Evolutionary conservation across 2,888 invertebrate genomes (phyloP), one percentile per base, ranked within the genome.

Genomic region (Hofmannophila pseudospretella): DNA sequence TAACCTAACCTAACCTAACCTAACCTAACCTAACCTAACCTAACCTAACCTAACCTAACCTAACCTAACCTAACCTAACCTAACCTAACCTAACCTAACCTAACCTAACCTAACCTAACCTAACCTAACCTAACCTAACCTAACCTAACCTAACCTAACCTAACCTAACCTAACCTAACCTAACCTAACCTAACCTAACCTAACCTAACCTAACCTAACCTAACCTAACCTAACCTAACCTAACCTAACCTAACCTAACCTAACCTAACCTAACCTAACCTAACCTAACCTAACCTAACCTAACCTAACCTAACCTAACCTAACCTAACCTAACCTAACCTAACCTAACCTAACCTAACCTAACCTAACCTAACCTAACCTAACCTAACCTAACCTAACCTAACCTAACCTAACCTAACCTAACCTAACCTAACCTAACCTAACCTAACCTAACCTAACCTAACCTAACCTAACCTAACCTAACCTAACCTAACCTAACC

Each of bases 141-240:
- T 41, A 41, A 41, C 41, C 42, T 39, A 42, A 38, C 42, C 42
- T 39, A 42, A 42, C 42, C 42, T 42, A 42, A 42, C 42, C 42
- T 39, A 42, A 42, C 39, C 42, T 42, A 42, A 42, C 41, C 41
- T 41, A 32, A 34, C 32, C 37, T 34, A 32, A 41, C 34, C 41
- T 36, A 33, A 37, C 37, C 38, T 33, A 34, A 37, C 32, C 38
- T 33, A 34, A 35, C 34, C 34, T 33, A 34, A 34, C 37, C 38
- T 29, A 34, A 34, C 37, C 41, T 36, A 34, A 41, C 32, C 39
- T 34, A 34, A 39, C 34, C 39, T 34, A 34, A 39, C 39, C 41
- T 38, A 41, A 41, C 41, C 41, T 38, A 37, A 41, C 41, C 41
- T 38, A 41, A 37, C 41, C 37, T 35, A 39, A 39, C 39, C 39